Evolutionary conservation across 2,797 vertebrate genomes (phyloP), one percentile per base, ranked within the genome.

Genomic region (Aulostomus chinensis): DNA sequence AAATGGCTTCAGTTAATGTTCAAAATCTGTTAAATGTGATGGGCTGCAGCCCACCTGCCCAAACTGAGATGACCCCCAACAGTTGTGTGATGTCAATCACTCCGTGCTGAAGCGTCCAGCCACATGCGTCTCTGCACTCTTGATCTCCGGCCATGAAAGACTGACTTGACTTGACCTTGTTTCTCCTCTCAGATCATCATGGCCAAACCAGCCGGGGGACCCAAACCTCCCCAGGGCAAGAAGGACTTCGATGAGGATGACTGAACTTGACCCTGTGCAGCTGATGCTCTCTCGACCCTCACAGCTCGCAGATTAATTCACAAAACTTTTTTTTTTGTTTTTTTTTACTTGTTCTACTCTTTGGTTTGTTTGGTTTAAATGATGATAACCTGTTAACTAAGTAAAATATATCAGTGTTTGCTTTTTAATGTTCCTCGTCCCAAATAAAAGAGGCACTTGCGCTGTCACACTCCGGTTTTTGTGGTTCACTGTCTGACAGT

Each of bases 231-330:
- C 16, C 92, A 93, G 72, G 94, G 91, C 69, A 98, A 89, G 82
- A 97, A 97, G 54, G 93, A 97, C 74, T 97, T 96, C 80, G 96
- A 98, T 17, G 95, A 96, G 13, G 97, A 99, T 13, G 97, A 98
- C 3, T 98, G 85, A 98, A 54, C 3, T 4, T 50, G 49, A 73
- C 14, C 9, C 12, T 6, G 15, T 48, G 12, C 37, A 36, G n/a
- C 39, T 29, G 58, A 62, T 48, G 54, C 36, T 35, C 45, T 45
- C 53, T 25, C 17, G 29, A 56, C 40, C 57, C 54, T 16, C 9
- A 53, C 35, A 0, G 25, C 31, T 36, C 34, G 36, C 51, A 36
- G 34, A 15, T 26, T 11, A 30, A 68, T 69, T 49, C 28, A 61
- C 34, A 37, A 53, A 56, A 13, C 68, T 88, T 86, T 86, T 87